These are phyloP conservation scores for Microtus oregoni DNA, from an alignment of 2,113 vertebrate genomes.

Conservation along the genomic window DNA sequence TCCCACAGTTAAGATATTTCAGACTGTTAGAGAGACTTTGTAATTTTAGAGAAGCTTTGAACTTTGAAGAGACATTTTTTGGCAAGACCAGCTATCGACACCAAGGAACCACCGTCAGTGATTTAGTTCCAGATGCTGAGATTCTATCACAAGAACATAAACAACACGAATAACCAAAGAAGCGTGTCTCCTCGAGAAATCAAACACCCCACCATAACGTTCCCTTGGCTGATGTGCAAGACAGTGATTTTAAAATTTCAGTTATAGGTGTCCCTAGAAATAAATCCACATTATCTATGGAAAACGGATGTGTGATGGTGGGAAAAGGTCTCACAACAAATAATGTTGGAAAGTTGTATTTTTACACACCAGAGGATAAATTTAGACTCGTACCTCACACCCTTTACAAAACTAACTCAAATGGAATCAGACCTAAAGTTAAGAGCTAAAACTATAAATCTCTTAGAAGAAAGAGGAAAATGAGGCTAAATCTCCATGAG, in stretches of 20 bases:
- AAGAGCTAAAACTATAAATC: constrained; percentile 2
- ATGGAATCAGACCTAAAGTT: background rate
- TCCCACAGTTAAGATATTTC: background rate
- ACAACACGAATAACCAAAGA: background rate
- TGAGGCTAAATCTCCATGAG: background rate
- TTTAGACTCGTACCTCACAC: background rate
- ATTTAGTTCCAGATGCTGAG: background rate
- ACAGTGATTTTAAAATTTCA: background rate
- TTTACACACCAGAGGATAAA: background rate
- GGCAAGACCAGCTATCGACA: background rate
- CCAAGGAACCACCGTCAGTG: background rate
- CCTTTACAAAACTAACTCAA: background rate
- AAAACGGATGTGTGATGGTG: background rate
- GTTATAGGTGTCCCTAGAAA: background rate
- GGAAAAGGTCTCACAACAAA: background rate
- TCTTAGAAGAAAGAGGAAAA: background rate
- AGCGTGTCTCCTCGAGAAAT: background rate
- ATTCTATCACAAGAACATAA: background rate
- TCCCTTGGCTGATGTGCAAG: background rate
- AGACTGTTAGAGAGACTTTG: background rate
- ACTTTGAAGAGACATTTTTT: background rate
- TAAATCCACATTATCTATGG: background rate
- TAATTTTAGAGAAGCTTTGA: background rate
- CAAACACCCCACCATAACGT: background rate
- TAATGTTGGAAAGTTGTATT: background rate